Evolutionary conservation across 2,888 invertebrate genomes (phyloP), one percentile per base, ranked within the genome.

Genomic region (Ypsolopha sequella): DNA sequence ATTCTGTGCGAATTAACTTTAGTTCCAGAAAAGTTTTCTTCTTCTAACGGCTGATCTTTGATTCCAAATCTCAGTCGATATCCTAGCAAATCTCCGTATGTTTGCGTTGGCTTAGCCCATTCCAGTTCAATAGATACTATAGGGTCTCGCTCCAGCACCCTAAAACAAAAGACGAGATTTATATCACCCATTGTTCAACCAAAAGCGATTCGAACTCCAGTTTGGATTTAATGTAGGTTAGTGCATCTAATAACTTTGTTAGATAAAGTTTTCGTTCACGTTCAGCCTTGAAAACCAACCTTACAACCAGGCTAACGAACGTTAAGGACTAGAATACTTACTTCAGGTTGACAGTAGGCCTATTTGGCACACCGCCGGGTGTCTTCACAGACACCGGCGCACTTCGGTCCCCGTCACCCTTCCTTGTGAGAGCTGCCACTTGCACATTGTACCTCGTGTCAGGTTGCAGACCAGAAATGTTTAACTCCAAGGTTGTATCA

Each of bases 341-440:
- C 93, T 95, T 95, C 48, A 95, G 87, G 65, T 90, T 93, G 50
- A 96, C 91, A 53, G 91, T 91, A 44, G 96, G 95, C 62, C 94
- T 87, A 60, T 94, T 94, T 41, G 96, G 96, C 51, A 96, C 97
- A 58, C 97, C 97, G 51, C 98, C 97, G 35, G 96, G 96, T 1
- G 99, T 99, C 78, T 92, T 93, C 2, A 96, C 92, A 55, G 91
- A 91, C 52, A 93, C 93, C 33, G 96, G 94, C 55, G 91, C 86
- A 71, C 97, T 97, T 58, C 97, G 89, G 74, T 95, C 94, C 14
- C 99, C 99, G 75, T 99, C 99, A 44, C 99, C 99, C 77, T 97
- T 97, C 56, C 97, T 90, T 4, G 99, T 99, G 55, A 98, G 88
- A 0, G 98, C 99, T 0, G 97, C 97, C 53, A 99, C 97, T 87